These are phyloP conservation scores for Paramormyrops hopkinsi DNA, from an alignment of 2,797 vertebrate species.

Conservation along the genomic window DNA sequence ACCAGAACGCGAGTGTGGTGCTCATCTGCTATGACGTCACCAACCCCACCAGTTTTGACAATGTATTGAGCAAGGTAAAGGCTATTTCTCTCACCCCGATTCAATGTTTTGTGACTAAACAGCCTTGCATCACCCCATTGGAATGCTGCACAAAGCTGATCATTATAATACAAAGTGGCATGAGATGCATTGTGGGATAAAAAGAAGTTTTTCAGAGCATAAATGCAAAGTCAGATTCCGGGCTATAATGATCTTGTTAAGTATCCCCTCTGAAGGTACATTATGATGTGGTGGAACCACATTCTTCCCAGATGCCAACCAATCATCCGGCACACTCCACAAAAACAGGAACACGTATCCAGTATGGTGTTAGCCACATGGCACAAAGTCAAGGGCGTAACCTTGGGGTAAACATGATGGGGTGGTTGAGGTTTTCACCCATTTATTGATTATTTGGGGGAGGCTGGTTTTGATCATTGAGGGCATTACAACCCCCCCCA, in stretches of 20 bases:
- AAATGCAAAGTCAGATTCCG: not conserved
- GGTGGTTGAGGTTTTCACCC: not conserved
- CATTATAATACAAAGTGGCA: not conserved
- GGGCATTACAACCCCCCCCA: not conserved
- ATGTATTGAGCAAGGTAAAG: conserved; percentile 84
- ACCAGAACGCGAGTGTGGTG: conserved; percentile 81
- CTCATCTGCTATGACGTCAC: conserved; percentile 94
- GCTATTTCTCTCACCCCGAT: not conserved
- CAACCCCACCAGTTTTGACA: conserved; percentile 88
- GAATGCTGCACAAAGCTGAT: not conserved
- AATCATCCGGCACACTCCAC: not conserved
- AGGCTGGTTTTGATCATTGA: not conserved
- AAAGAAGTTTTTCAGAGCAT: not conserved
- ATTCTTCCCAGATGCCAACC: not conserved
- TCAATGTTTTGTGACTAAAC: not conserved
- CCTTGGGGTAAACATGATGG: not conserved
- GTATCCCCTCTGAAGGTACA: not conserved
- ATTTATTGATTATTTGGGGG: not conserved
- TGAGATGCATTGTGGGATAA: not conserved
- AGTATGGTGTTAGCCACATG: not conserved
- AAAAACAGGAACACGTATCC: not conserved
- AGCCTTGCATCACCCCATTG: not conserved
- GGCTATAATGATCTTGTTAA: not conserved
- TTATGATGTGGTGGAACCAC: not conserved
- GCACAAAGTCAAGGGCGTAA: not conserved